phyloP scores from a whole-genome alignment of 2,113 vertebrate species.

The Tor tambroides region DNA sequence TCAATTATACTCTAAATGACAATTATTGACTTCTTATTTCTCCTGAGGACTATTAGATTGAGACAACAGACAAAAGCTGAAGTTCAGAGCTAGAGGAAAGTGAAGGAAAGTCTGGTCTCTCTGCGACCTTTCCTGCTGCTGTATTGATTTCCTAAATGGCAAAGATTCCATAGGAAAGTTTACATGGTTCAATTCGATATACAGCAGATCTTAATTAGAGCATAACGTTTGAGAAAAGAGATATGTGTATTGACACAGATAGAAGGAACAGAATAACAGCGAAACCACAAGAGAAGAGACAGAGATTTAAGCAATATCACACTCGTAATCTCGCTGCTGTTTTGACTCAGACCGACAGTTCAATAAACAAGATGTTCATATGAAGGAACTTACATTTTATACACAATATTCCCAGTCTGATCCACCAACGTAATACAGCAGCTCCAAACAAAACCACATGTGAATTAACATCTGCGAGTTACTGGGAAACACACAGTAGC shows the following conservation, averaged over 20 bases:
- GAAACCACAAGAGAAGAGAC: slow-evolving; percentile 9
- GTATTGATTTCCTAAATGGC: slow-evolving; percentile 42
- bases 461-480: not conserved
- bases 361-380: not conserved
- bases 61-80: not conserved
- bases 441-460: not conserved
- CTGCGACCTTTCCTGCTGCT: not conserved
- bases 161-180: not conserved
- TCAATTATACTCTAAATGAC: not conserved
- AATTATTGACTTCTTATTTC: not conserved
- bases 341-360: not conserved
- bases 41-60: not conserved
- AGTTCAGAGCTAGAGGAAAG: slow-evolving; percentile 4
- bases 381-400: not conserved
- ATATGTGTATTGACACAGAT: slow-evolving; percentile 19
- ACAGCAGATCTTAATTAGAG: slow-evolving; percentile 43
- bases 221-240: not conserved
- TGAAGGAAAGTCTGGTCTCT: not conserved
- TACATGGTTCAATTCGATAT: slow-evolving; percentile 13
- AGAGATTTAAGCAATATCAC: not conserved
- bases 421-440: not conserved
- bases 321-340: not conserved
- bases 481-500: not conserved
- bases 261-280: not conserved
- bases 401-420: not conserved